Evolutionary conservation across 2,888 invertebrate species (phyloP).

Genomic region (Caenorhabditis angaria): DNA sequence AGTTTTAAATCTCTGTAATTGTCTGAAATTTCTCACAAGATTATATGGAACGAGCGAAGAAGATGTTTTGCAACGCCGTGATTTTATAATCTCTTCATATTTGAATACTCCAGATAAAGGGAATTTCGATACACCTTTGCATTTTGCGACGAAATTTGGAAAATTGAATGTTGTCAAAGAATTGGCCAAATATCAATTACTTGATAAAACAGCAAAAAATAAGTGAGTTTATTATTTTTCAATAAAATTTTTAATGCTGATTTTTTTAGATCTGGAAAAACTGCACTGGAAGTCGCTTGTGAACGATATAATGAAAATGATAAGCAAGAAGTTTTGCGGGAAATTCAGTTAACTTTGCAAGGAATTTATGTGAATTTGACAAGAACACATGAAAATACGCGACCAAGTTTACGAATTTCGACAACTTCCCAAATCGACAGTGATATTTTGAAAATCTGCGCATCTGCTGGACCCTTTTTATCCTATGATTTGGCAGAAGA

Average conservation of each 20-base stretch:
- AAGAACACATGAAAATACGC: not conserved
- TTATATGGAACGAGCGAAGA: slow-evolving; percentile 26
- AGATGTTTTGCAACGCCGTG: slow-evolving; percentile 34
- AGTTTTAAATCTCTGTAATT: slow-evolving; percentile 14
- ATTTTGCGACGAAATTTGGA: slow-evolving; percentile 54
- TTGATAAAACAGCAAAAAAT: slow-evolving; percentile 23
- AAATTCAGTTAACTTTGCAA: not conserved
- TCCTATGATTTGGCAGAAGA: not conserved
- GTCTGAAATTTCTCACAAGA: slow-evolving; percentile 22
- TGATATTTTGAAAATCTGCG: not conserved
- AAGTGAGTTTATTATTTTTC: slow-evolving; percentile 23
- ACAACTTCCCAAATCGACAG: not conserved
- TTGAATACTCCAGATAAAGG: slow-evolving; percentile 56
- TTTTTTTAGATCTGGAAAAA: slow-evolving; percentile 28
- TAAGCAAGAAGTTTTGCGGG: not conserved
- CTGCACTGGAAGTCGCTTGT: slow-evolving; percentile 32
- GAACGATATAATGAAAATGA: slow-evolving; percentile 26
- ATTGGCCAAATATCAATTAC: slow-evolving; percentile 12
- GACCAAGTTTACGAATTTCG: not conserved
- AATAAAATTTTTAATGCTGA: not conserved
- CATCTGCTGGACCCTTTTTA: not conserved
- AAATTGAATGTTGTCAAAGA: slow-evolving; percentile 42
- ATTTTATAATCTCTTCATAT: slow-evolving; percentile 47
- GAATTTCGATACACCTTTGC: slow-evolving; percentile 49
- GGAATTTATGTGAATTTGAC: not conserved